Percentiles rank a stretch among this genome's conserved stretches.
These are phyloP conservation scores for Cylindroiulus punctatus DNA, from an alignment of 2,888 invertebrate species.

Conservation along the genomic window DNA sequence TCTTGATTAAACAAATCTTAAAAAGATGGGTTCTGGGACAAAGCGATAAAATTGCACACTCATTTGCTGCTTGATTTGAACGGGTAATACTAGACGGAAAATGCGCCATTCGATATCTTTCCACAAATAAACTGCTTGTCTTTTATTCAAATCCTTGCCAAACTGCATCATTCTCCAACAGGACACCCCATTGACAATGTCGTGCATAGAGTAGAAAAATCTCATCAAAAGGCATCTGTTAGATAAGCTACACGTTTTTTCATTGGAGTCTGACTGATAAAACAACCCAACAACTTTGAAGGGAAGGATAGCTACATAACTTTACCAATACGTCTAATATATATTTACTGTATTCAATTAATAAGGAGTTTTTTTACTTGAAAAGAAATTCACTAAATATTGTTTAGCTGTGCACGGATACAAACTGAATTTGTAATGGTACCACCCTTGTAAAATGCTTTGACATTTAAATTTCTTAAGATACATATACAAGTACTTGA, in stretches of 20 bases:
- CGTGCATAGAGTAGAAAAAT: background rate
- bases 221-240: conserved; percentile 12
- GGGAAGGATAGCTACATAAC: background rate
- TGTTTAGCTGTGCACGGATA: too few relatives aligned
- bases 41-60: conserved; percentile 37
- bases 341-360: too few relatives aligned
- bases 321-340: background rate
- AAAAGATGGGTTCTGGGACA: conserved; percentile 42
- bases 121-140: conserved; percentile 34
- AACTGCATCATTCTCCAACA: conserved; percentile 1
- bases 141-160: conserved; percentile 42
- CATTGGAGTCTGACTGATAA: background rate
- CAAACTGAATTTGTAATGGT: too few relatives aligned
- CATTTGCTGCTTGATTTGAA: conserved; percentile 34
- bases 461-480: too few relatives aligned
- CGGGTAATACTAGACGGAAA: conserved; percentile 29
- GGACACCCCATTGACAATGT: conserved; percentile 9
- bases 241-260: background rate
- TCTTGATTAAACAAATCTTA: conserved; percentile 38
- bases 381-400: too few relatives aligned
- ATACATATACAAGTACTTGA: too few relatives aligned
- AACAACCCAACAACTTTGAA: background rate
- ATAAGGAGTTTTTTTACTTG: too few relatives aligned
- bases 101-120: conserved; percentile 28
- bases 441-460: too few relatives aligned